phyloP scores from a whole-genome alignment of 2,113 vertebrate species.

The Sinocyclocheilus anshuiensis region DNA sequence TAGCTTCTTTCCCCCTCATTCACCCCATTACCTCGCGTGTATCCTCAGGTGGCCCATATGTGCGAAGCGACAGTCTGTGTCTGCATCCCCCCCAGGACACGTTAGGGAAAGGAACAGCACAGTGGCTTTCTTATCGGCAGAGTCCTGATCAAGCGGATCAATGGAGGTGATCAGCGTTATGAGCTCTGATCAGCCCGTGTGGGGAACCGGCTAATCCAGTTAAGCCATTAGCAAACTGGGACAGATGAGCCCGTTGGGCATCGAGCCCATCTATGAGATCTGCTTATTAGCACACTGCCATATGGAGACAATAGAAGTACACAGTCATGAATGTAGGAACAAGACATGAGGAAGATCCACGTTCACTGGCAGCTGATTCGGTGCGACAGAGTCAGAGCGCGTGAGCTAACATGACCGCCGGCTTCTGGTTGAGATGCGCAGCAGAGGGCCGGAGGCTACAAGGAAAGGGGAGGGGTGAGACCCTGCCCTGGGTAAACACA shows the following conservation, averaged over 20 bases:
- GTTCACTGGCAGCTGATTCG: not conserved
- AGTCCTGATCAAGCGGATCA: slow-evolving; percentile 54
- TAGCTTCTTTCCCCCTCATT: not conserved
- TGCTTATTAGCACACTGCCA: slow-evolving; percentile 51
- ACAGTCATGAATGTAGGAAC: not conserved
- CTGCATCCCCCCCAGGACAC: slow-evolving; percentile 33
- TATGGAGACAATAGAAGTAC: slow-evolving; percentile 53
- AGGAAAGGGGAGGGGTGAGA: not conserved
- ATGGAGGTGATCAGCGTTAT: slow-evolving; percentile 49
- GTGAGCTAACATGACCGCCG: not conserved
- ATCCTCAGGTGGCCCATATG: slow-evolving; percentile 49
- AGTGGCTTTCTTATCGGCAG: not conserved
- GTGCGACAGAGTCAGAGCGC: not conserved
- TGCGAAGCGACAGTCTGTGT: not conserved
- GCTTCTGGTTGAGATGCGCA: slow-evolving; percentile 9
- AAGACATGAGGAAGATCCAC: not conserved
- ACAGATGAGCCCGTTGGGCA: slow-evolving; percentile 54
- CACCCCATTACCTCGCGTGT: not conserved
- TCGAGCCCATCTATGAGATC: slow-evolving; percentile 27
- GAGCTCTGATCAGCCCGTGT: slow-evolving; percentile 35
- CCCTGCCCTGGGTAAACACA: slow-evolving; percentile 22
- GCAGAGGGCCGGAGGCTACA: not conserved
- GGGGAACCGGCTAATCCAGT: slow-evolving; percentile 52
- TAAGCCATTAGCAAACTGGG: slow-evolving; percentile 54
- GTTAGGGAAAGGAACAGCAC: slow-evolving; percentile 30